Evolutionary conservation across 1,140 invertebrate genomes (phyloP).

Genomic region (Apis laboriosa): DNA sequence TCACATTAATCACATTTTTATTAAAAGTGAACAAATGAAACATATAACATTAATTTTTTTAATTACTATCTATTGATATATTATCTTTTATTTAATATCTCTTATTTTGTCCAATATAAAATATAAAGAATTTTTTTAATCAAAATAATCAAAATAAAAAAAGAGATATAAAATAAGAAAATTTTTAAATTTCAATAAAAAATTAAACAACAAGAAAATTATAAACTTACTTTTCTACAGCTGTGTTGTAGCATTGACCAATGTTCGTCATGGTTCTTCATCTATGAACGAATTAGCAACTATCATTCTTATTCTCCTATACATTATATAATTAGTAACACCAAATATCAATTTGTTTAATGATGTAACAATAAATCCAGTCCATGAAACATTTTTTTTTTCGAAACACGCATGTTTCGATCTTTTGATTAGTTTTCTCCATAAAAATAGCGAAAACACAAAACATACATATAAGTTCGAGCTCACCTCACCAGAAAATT

Average conservation of each 20-base stretch:
- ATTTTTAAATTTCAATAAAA: neutral
- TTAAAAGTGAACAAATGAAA: too few relatives aligned
- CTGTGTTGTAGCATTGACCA: neutral
- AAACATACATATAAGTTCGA: too few relatives aligned
- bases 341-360: neutral
- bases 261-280: conserved; percentile 28
- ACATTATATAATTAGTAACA: neutral
- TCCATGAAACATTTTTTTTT: neutral
- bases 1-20: too few relatives aligned
- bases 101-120: too few relatives aligned
- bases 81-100: too few relatives aligned
- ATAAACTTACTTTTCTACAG: conserved; percentile 33
- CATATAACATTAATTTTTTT: too few relatives aligned
- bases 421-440: neutral
- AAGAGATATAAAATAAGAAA: too few relatives aligned
- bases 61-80: too few relatives aligned
- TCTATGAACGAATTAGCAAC: neutral
- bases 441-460: neutral
- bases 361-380: neutral
- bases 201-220: neutral
- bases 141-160: too few relatives aligned
- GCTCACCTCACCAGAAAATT: neutral
- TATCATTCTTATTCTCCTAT: neutral
- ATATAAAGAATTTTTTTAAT: too few relatives aligned
- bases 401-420: neutral